phyloP scores from a whole-genome alignment of 2,797 vertebrate species.

The Macropodus opercularis region DNA sequence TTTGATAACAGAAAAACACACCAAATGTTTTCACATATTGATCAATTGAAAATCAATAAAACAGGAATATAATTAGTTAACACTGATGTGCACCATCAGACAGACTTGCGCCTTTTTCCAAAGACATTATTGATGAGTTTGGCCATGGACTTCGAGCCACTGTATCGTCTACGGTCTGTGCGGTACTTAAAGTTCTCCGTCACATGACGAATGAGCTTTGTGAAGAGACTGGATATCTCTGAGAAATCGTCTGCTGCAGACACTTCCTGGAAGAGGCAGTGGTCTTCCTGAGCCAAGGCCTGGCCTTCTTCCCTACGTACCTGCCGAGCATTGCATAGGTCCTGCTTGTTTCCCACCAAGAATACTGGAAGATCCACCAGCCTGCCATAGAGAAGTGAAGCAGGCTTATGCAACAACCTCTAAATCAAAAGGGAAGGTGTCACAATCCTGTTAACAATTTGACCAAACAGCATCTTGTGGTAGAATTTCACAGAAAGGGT shows the following conservation, averaged over 20 bases:
- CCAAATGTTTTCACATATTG: background rate
- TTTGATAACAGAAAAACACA: no score
- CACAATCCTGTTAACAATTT: background rate
- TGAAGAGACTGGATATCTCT: conserved; percentile 71
- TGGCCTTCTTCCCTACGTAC: conserved; percentile 62
- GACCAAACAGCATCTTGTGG: background rate
- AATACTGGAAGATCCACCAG: conserved; percentile 50
- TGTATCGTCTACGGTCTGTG: conserved; percentile 64
- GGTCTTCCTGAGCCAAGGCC: conserved; percentile 52
- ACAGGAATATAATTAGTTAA: conserved; percentile 15
- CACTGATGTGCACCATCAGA: conserved; percentile 53
- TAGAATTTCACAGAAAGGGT: no score
- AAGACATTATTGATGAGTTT: conserved; percentile 78
- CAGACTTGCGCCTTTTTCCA: conserved; percentile 72
- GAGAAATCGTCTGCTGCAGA: conserved; percentile 66
- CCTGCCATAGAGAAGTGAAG: conserved; percentile 6
- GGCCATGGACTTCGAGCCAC: conserved; percentile 71
- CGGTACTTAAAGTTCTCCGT: conserved; percentile 65
- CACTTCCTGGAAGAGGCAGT: conserved; percentile 63
- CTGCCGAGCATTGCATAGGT: conserved; percentile 63
- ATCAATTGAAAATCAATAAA: conserved; percentile 5
- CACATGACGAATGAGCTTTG: conserved; percentile 68
- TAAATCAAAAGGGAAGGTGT: conserved; percentile 1
- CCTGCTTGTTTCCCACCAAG: conserved; percentile 69
- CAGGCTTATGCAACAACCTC: background rate